Evolutionary conservation across 2,113 vertebrate species (phyloP).

Genomic region (Eclectus roratus): DNA sequence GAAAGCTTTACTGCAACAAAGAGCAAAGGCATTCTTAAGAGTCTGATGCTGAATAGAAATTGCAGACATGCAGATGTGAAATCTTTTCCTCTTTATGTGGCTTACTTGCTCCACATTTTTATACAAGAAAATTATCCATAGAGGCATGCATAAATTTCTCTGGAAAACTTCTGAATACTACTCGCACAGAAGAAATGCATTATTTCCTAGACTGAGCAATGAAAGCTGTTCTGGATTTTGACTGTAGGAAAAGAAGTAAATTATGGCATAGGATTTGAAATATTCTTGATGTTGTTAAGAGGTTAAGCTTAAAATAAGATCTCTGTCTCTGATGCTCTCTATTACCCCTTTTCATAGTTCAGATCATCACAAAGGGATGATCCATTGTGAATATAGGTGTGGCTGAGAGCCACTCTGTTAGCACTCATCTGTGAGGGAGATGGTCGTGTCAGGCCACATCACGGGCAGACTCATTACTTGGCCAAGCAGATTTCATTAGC

Average conservation of each 20-base stretch:
- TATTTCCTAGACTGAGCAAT: not conserved
- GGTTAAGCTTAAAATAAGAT: not conserved
- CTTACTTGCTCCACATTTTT: not conserved
- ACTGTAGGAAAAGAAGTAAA: not conserved
- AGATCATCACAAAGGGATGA: not conserved
- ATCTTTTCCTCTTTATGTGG: accelerated
- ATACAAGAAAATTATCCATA: not conserved
- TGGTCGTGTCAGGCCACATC: not conserved
- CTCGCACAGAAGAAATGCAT: not conserved
- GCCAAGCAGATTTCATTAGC: not conserved
- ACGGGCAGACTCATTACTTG: not conserved
- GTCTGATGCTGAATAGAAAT: not conserved
- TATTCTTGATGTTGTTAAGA: not conserved
- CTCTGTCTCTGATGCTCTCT: not conserved
- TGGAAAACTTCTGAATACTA: not conserved
- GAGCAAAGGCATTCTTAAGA: not conserved
- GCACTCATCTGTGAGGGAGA: accelerated
- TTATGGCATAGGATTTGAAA: not conserved
- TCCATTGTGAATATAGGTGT: not conserved
- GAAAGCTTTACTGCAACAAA: not conserved
- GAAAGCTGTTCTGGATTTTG: not conserved
- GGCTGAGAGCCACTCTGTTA: not conserved
- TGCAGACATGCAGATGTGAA: not conserved
- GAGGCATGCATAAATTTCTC: not conserved
- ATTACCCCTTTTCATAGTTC: not conserved